Evolutionary conservation across 1,140 invertebrate species (phyloP).

Genomic region (Chironomus tepperi): DNA sequence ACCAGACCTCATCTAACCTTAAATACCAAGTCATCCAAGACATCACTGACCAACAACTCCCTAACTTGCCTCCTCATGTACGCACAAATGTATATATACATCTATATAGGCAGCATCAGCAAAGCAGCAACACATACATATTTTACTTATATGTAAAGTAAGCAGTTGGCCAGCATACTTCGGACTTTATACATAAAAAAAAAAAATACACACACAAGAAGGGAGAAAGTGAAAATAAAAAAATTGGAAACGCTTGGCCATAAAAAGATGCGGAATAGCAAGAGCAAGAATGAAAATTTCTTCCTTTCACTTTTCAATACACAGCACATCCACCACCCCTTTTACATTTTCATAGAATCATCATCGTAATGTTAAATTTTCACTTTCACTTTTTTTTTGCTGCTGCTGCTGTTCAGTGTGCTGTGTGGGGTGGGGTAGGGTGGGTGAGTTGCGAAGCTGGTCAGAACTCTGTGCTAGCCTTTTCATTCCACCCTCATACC

Average conservation of each 20-base stretch:
- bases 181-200: background rate
- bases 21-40: too few species aligned
- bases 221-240: background rate
- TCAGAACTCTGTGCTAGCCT: constrained; percentile 3
- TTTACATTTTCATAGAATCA: background rate
- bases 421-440: background rate
- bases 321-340: background rate
- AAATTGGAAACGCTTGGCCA: constrained; percentile 6
- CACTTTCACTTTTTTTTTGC: constrained; percentile 19
- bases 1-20: too few species aligned
- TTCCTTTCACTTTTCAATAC: constrained; percentile 22
- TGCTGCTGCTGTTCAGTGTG: background rate
- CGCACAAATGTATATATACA: background rate
- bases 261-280: constrained; percentile 21
- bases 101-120: background rate
- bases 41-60: too few species aligned
- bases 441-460: background rate
- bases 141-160: constrained; percentile 14
- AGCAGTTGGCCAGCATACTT: background rate
- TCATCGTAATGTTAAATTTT: constrained; percentile 8
- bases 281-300: constrained; percentile 3
- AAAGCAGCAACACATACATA: constrained; percentile 3
- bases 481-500: background rate
- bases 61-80: background rate
- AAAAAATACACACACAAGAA: background rate